phyloP scores from a whole-genome alignment of 2,797 vertebrate species.

The Cyprinella venusta region DNA sequence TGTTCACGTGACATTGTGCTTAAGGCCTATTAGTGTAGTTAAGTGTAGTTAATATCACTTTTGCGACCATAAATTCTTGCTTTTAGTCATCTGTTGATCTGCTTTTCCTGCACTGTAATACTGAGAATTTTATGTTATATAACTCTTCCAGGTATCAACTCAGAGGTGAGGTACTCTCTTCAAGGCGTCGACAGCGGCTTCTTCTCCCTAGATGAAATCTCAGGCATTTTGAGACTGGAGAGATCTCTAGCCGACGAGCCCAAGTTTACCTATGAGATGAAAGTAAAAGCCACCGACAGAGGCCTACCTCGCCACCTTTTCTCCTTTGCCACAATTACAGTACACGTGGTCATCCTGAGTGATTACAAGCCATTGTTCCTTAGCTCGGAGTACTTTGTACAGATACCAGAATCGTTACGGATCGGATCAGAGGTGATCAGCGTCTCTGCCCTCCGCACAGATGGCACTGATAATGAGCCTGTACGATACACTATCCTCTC shows the following conservation, averaged over 20 bases:
- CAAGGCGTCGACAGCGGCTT: slow-evolving; percentile 82
- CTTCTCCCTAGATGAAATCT: slow-evolving; percentile 92
- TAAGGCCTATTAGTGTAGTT: background rate
- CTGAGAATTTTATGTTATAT: slow-evolving; percentile 15
- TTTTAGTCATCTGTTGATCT: background rate
- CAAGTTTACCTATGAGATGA: slow-evolving; percentile 82
- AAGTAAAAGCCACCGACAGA: slow-evolving; percentile 88
- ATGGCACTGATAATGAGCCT: slow-evolving; percentile 74
- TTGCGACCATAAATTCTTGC: background rate
- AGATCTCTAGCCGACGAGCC: slow-evolving; percentile 81
- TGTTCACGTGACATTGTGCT: background rate
- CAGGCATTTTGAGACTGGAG: slow-evolving; percentile 90
- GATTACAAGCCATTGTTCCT: slow-evolving; percentile 92
- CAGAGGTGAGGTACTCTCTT: slow-evolving; percentile 92
- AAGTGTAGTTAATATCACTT: background rate
- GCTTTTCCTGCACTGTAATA: background rate
- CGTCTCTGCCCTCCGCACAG: slow-evolving; percentile 80
- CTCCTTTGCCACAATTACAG: slow-evolving; percentile 82
- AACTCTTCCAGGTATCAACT: slow-evolving; percentile 83
- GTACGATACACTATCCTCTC: slow-evolving; percentile 84
- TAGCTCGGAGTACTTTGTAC: slow-evolving; percentile 81
- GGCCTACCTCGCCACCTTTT: slow-evolving; percentile 86
- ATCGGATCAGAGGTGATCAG: slow-evolving; percentile 85
- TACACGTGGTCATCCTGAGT: slow-evolving; percentile 88
- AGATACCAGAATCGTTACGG: slow-evolving; percentile 83